Percentiles rank a stretch among this genome's conserved stretches.
phyloP scores from a whole-genome alignment of 2,113 vertebrate species.

The Cricetomys ansorgei region DNA sequence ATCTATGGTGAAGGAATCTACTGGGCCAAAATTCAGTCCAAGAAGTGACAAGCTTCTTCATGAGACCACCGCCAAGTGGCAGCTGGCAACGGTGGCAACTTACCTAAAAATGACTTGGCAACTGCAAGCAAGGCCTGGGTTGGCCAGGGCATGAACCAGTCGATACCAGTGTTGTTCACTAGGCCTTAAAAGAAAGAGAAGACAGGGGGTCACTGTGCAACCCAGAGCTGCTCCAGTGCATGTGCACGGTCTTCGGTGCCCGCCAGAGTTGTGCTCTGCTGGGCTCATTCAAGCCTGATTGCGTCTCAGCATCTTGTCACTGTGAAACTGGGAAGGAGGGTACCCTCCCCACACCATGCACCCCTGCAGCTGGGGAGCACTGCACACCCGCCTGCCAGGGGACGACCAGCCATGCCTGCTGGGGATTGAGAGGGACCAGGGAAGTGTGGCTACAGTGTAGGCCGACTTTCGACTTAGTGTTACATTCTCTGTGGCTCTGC shows the following conservation, averaged over 20 bases:
- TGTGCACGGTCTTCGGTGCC: fast-evolving
- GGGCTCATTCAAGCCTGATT: fast-evolving
- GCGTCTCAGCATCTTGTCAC: fast-evolving
- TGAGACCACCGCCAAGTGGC: fast-evolving
- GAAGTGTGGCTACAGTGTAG: fast-evolving
- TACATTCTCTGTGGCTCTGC: fast-evolving
- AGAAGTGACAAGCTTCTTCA: too few relatives aligned
- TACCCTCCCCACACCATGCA: fast-evolving
- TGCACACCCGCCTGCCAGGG: fast-evolving
- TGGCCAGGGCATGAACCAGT: conserved; percentile 98
- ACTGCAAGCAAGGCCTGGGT: conserved; percentile 94
- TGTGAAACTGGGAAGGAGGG: background rate
- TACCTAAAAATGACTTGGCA: conserved; percentile 94
- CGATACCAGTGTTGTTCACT: conserved; percentile 97
- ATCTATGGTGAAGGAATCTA: background rate
- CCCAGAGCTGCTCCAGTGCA: fast-evolving
- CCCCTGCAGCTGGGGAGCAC: fast-evolving
- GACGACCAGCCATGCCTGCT: fast-evolving
- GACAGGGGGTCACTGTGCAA: background rate
- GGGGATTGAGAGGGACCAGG: background rate
- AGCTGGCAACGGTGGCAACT: background rate
- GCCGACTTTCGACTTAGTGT: fast-evolving
- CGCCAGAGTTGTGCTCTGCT: background rate
- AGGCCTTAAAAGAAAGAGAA: conserved; percentile 88
- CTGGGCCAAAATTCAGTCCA: background rate